Conservation (phyloP, 64 coral and sea anemone species). For the Actinia tenebrosa region DNA sequence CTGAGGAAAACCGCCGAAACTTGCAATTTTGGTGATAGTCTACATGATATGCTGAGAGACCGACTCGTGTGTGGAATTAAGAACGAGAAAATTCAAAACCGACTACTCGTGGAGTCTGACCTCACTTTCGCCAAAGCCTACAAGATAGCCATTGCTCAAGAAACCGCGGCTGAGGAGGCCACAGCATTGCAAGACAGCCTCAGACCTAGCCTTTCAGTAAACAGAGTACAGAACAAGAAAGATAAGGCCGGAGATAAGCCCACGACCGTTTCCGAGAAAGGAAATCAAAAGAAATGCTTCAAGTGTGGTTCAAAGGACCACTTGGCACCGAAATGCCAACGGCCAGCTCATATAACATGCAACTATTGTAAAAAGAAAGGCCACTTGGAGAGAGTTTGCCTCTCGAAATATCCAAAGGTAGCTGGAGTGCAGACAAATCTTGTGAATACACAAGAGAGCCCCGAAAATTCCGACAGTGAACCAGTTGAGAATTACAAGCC, state of each 20-base stretch:
- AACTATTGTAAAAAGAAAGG: conserved; percentile 23
- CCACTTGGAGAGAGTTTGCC: conserved; percentile 27
- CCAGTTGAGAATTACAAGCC: neutral
- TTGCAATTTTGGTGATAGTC: no score
- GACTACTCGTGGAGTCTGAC: no score
- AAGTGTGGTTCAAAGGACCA: conserved; percentile 9
- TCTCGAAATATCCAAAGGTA: neutral
- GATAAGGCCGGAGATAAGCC: neutral
- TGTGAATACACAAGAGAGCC: neutral
- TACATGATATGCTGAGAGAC: no score
- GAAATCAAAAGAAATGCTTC: conserved; percentile 4
- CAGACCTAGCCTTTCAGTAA: no score
- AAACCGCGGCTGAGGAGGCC: no score
- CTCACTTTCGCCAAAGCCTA: no score
- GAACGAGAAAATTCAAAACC: no score
- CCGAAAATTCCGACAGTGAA: conserved; percentile 5
- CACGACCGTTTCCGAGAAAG: neutral
- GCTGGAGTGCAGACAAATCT: neutral
- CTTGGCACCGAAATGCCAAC: conserved; percentile 30
- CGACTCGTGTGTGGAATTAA: no score
- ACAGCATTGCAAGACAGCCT: no score
- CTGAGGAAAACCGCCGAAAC: no score
- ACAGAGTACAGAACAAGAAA: neutral
- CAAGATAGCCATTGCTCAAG: no score
- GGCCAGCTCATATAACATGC: conserved; percentile 9